Base-by-base conservation (phyloP, 2,113 vertebrate genomes). In the Eubucco bourcierii region DNA sequence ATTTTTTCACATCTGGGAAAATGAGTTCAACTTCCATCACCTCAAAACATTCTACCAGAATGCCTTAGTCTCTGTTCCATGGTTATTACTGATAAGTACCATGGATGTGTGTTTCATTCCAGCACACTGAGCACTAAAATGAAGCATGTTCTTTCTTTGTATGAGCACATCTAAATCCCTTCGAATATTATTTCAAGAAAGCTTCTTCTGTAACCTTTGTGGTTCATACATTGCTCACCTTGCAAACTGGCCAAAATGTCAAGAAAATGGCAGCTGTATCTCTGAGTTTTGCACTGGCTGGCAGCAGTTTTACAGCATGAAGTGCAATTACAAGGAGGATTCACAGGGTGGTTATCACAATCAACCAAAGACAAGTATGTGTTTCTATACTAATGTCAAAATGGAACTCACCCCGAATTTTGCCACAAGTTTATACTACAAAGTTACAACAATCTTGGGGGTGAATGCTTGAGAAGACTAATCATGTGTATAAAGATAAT, bases 221-320 rank as follows among this genome's bases (percentile, higher is more conserved):
- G 15, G 61, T 34, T 50, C 58, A 27, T 19, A 4, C 7, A 24
- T n/a, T 31, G 44, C 28, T 84, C 11, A 15, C 4, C 0, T 6
- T 3, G 8, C 0, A 1, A 28, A 29, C 4, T 50, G 71, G 29
- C 29, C 44, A 4, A 52, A 53, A 50, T 0, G 2, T 28, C 46
- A 28, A 9, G 20, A 18, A 12, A 15, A 14, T 0, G 4, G 29
- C 44, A 75, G 61, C 52, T 28, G 33, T 29, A 63, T 17, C 63
- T 29, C 20, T 2, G 63, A 23, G 23, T 15, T 20, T 28, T 61
- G 68, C 68, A 10, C 4, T 11, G 12, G 10, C 6, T 70, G 2
- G 1, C 0, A 2, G 21, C 37, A 34, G 15, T 66, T 61, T 55
- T 44, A 16, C 37, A n/a, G 52, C 29, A 20, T 2, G 2, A 15